Base-by-base conservation (phyloP, 2,797 vertebrate species). In the Spinus olivaceus region DNA sequence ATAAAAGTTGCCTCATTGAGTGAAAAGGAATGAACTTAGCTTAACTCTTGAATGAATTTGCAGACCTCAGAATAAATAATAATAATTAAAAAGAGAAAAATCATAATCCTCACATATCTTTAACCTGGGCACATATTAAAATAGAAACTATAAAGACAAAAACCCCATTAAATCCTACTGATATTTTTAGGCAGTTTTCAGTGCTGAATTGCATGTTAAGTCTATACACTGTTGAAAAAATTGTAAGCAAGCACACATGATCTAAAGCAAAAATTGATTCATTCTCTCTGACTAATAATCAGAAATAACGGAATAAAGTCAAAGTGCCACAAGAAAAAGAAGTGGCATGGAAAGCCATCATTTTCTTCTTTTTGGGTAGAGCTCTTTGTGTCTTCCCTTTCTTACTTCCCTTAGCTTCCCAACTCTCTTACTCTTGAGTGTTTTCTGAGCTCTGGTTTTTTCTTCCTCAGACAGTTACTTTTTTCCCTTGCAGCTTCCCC, bases 171-270 rank as follows among this genome's bases (percentile, higher is more conserved):
- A 89, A 92, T 54, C 23, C 57, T 64, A 54, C 22, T 33, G 57
- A 81, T 28, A 54, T 78, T 95, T 96, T 93, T 64, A 87, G n/a
- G 53, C 78, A 92, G 46, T 87, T 93, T 87, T 91, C 61, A 51
- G 33, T 59, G 14, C 35, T 80, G 61, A 91, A 92, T 46, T 74
- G 25, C n/a, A 73, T 28, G 37, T 30, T n/a, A 81, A 57, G 28
- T 59, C 60, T 56, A 60, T 32, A 33, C 0, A 6, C 24, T 76
- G 27, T 8, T 72, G 49, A 76, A 90, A 90, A 67, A 60, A 66
- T 3, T 24, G 16, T 25, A 84, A 78, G 54, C 10, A 81, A 89
- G 47, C 10, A 86, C 25, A 69, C 18, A 20, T n/a, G 74, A 73
- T 65, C 33, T 80, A 92, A 86, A 90, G 66, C 39, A 66, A 47